Base-by-base conservation (phyloP, 1,140 invertebrate genomes). In the Oreohelix idahoensis region DNA sequence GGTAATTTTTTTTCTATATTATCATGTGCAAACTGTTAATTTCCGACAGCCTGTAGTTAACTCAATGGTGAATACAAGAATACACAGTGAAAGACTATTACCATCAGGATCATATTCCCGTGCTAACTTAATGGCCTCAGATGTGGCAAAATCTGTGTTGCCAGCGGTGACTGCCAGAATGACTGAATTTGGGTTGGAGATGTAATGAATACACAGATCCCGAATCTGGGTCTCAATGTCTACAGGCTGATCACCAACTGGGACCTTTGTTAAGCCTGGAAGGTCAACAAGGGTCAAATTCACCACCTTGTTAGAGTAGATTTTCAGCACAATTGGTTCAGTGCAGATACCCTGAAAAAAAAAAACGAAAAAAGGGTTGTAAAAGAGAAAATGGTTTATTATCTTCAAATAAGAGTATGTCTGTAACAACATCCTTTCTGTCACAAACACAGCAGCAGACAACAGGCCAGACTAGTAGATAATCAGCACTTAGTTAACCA, bases 211-310 rank as follows among this genome's bases (percentile, higher is more conserved):
- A 81, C 94, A 93, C 87, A 95, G 91, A 23, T 94, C 92, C 42
- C 91, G 89, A 58, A 95, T 94, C 89, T 94, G 94, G 8, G 88
- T 71, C 86, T 95, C 94, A 84, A 95, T 95, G 86, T 95, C 94
- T 42, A 91, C 87, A 39, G 94, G 94, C 85, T 95, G 94, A 86
- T 95, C 94, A n/a, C 94, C 94, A 35, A 95, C 94, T 10, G 94
- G 94, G 26, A 97, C 96, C 94, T 99, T 99, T 49, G 98, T 99
- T 32, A 99, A 96, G 83, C 99, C 99, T 78, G 99, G 99, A 51
- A 99, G 93, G 94, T 99, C 99, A 58, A 99, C 97, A 1, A 99
- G 94, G 0, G 98, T 99, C 79, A 99, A 94, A 93, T 99, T 99
- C 35, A 99, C 97, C 66, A 99, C 98, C 84, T 95, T 94, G 10